Evolutionary conservation across 2,888 invertebrate species (phyloP).

Genomic region (Mechanitis mazaeus): DNA sequence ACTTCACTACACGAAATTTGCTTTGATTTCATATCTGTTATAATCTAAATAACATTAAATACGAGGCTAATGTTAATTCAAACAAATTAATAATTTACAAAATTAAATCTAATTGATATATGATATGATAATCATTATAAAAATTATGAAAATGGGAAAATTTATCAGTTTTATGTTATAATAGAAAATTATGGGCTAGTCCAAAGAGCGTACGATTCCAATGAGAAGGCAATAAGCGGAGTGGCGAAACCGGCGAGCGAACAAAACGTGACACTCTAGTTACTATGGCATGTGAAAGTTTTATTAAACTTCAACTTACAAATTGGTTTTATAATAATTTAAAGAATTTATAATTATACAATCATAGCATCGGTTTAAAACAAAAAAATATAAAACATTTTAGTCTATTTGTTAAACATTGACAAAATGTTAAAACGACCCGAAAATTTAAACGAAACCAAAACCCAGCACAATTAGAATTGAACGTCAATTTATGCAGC

Average conservation of each 20-base stretch:
- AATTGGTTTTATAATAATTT: conserved; percentile 50
- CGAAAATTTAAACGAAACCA: conserved; percentile 35
- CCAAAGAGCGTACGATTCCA: conserved; percentile 48
- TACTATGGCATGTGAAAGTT: conserved; percentile 67
- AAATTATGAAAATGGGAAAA: conserved; percentile 5
- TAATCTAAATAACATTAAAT: neutral
- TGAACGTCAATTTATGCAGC: conserved; percentile 67
- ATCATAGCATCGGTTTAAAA: conserved; percentile 9
- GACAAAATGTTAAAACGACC: conserved; percentile 20
- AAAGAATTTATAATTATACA: neutral
- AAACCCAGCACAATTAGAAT: conserved; percentile 55
- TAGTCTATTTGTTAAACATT: conserved; percentile 16
- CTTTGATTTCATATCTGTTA: conserved; percentile 21
- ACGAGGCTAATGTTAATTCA: too few relatives aligned
- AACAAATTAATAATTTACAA: too few relatives aligned
- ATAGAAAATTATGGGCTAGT: conserved; percentile 43
- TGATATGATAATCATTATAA: neutral
- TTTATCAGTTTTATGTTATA: conserved; percentile 36
- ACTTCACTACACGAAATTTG: conserved; percentile 21
- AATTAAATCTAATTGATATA: too few relatives aligned
- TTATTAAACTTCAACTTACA: conserved; percentile 38
- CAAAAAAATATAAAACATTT: conserved; percentile 10
- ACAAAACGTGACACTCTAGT: conserved; percentile 69
- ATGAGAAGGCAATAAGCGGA: conserved; percentile 59
- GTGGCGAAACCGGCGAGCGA: conserved; percentile 62